Evolutionary conservation across 30 jellyfish, hydroid and myxozoan species (phyloP).

Genomic region (Cassiopea xamachana): DNA sequence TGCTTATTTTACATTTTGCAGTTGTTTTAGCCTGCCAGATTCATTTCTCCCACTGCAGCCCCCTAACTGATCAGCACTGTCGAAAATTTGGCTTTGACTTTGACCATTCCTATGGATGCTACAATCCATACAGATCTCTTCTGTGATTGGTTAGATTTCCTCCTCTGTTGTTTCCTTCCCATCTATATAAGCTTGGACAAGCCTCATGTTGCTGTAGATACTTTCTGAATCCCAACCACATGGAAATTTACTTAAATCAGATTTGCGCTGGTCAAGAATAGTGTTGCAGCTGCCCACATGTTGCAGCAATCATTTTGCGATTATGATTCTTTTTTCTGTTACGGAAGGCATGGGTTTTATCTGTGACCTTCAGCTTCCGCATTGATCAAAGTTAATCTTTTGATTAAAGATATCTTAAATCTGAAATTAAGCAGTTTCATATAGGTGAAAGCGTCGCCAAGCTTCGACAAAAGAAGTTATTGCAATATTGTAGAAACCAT

Average conservation of each 20-base stretch:
- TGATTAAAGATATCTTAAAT: neutral
- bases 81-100: neutral
- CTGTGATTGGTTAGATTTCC: neutral
- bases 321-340: neutral
- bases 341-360: neutral
- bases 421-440: neutral
- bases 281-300: neutral
- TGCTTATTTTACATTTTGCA: too few relatives aligned
- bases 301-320: neutral
- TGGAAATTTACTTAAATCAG: neutral
- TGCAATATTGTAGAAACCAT: neutral
- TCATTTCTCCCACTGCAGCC: too few relatives aligned
- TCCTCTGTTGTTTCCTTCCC: neutral
- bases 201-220: neutral
- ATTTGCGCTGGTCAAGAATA: neutral
- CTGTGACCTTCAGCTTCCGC: neutral
- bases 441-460: neutral
- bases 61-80: too few relatives aligned
- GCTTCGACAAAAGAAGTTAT: neutral
- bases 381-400: neutral
- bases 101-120: neutral
- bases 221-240: neutral
- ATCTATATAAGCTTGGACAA: neutral
- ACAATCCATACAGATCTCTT: neutral
- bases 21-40: too few relatives aligned